phyloP scores from a whole-genome alignment of 2,888 invertebrate species.

The Leptinotarsa peninsularis region DNA sequence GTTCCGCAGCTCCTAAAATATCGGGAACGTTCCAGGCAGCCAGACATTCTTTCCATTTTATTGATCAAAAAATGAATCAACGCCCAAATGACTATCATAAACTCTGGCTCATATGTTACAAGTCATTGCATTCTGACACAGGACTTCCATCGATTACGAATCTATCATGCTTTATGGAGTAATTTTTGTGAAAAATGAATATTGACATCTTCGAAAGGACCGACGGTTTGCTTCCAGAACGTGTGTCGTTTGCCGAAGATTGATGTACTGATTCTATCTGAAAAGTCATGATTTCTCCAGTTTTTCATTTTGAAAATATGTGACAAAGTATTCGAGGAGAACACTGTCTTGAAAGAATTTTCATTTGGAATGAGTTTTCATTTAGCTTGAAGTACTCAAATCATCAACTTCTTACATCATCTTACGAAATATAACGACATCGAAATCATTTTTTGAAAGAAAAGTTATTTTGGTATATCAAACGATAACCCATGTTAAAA shows the following conservation, averaged over 20 bases:
- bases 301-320: background rate
- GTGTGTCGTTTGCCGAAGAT: slow-evolving; percentile 32
- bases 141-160: slow-evolving; percentile 58
- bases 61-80: slow-evolving; percentile 52
- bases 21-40: slow-evolving; percentile 31
- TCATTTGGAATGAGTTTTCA: background rate
- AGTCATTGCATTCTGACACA: slow-evolving; percentile 60
- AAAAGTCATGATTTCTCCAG: slow-evolving; percentile 30
- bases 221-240: slow-evolving; percentile 24
- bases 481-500: too few relatives aligned
- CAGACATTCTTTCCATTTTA: slow-evolving; percentile 35
- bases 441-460: too few relatives aligned
- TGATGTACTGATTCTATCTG: slow-evolving; percentile 35
- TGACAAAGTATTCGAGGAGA: background rate
- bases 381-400: too few relatives aligned
- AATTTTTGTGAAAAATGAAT: slow-evolving; percentile 65
- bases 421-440: too few relatives aligned
- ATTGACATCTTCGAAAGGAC: slow-evolving; percentile 59
- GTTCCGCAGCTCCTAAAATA: slow-evolving; percentile 41
- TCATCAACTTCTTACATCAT: too few relatives aligned
- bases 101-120: slow-evolving; percentile 61
- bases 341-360: background rate
- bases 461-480: too few relatives aligned
- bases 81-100: slow-evolving; percentile 57
- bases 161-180: slow-evolving; percentile 64